These are phyloP conservation scores for Holothuria scabra DNA, from an alignment of 53 echinoderm and acorn worm species.

Conservation along the genomic window DNA sequence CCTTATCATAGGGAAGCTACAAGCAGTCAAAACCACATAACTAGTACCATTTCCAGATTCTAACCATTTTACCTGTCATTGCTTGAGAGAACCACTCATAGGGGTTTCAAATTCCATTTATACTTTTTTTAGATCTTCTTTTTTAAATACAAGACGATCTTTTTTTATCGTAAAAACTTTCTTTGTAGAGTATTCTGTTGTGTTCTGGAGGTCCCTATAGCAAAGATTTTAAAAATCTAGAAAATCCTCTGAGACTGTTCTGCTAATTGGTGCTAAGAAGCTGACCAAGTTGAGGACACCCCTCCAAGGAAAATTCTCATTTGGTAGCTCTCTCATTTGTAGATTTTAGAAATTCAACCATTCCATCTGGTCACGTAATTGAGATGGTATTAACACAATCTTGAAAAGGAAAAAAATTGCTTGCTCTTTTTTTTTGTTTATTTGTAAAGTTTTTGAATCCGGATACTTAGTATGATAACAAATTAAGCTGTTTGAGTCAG, in stretches of 20 bases:
- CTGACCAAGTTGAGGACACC: neutral
- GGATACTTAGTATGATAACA: no score
- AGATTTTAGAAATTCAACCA: slow-evolving; percentile 36
- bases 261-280: slow-evolving; percentile 44
- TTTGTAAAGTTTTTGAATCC: no score
- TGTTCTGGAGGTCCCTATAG: slow-evolving; percentile 1
- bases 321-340: slow-evolving; percentile 31
- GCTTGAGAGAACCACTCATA: slow-evolving; percentile 41
- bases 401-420: no score
- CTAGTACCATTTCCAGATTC: slow-evolving; percentile 16
- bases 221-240: slow-evolving; percentile 34
- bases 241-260: slow-evolving; percentile 26
- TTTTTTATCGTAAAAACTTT: slow-evolving; percentile 29
- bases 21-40: neutral
- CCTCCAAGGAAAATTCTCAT: neutral
- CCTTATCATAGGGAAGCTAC: slow-evolving; percentile 46
- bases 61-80: neutral
- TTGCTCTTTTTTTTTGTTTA: no score
- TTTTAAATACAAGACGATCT: neutral
- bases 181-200: slow-evolving; percentile 27
- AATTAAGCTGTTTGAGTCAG: no score
- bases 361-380: neutral
- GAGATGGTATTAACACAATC: no score
- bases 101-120: slow-evolving; percentile 32
- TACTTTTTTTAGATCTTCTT: slow-evolving; percentile 4